Evolutionary conservation across 2,113 vertebrate species (phyloP), one percentile per base, ranked within the genome.

Genomic region (Gracilinanus agilis): DNA sequence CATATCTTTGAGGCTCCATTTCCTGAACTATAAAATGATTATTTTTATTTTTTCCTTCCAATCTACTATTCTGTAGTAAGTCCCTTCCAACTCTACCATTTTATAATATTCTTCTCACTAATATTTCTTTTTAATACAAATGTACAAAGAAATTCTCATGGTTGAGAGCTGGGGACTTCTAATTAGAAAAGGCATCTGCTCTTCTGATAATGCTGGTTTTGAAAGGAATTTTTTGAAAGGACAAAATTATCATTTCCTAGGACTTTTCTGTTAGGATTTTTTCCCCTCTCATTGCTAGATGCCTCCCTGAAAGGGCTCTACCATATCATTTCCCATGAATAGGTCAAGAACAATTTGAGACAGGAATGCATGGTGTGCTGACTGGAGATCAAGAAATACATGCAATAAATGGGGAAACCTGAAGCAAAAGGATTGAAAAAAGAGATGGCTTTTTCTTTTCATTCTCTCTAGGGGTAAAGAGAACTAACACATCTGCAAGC

Each of bases 401-500:
- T 7, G 24, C 34, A 83, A 83, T 83, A 83, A 83, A 83, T 40
- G 67, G 67, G n/a, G n/a, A 83, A 83, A 83, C 34, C 7, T 40
- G 19, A 23, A 83, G n/a, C 67, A 83, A 83, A 40, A 83, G n/a
- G n/a, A 21, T 83, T 40, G 21, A 67, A 75, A 4, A 29, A 34
- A 58, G 40, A 92, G 49, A 91, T 54, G 96, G 93, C 96, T 53
- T 4, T 24, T 34, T n/a, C 11, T 44, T 93, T 55, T 95, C 23
- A 3, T 91, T 23, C 88, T 67, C 55, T 91, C 10, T 88, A 24
- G 29, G 56, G 49, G 88, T 90, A 96, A 89, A 19, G 94, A 88
- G 91, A 40, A 40, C 89, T 29, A 12, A 29, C 54, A 40, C 40
- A 58, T 54, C 75, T 91, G 93, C 54, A 96, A 90, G 91, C 94